Base-by-base conservation (phyloP, 2,888 invertebrate genomes). In the Ferrisia virgata region DNA sequence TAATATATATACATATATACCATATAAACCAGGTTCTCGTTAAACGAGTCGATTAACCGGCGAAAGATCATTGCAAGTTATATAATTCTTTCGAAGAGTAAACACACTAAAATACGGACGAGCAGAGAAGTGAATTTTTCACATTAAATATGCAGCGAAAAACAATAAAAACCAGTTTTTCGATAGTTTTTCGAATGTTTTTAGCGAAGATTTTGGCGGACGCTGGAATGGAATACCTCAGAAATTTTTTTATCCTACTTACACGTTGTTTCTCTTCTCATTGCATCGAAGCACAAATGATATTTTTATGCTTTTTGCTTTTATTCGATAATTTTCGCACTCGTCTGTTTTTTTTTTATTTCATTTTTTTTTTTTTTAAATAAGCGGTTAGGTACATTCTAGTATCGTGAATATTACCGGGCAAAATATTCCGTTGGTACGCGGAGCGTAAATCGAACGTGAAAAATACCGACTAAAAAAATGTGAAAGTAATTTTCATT, bases 121-220 rank as follows among this genome's bases (percentile, higher is more conserved):
- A 64, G 64, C 64, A 28, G 64, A 72, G 22, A 25, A 64, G 33
- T n/a, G 72, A 76, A 76, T 76, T 76, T 76, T 76, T 76, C 33
- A 33, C 72, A 76, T 76, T 76, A 76, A 76, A 76, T 36, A 36
- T 76, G 72, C 72, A 76, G 31, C 33, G 31, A 76, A n/a, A 18
- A 76, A 76, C 72, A 64, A 64, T 76, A 76, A 76, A 76, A 76
- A 76, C 72, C 72, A 36, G 72, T 76, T 76, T 76, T 76, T 36
- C 72, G 36, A 76, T 76, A 76, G 33, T 76, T 64, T 76, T 76
- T 76, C 33, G 72, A 76, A 76, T 76, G 72, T 36, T 76, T 36
- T 76, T 76, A 76, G 36, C 72, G n/a, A 76, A 76, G 18, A 36
- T 76, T 76, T 76, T 76, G 33, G 72, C 36, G 31, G 36, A 36